Conservation (phyloP, 1,140 invertebrate genomes). For the Neoseiulus cucumeris region DNA sequence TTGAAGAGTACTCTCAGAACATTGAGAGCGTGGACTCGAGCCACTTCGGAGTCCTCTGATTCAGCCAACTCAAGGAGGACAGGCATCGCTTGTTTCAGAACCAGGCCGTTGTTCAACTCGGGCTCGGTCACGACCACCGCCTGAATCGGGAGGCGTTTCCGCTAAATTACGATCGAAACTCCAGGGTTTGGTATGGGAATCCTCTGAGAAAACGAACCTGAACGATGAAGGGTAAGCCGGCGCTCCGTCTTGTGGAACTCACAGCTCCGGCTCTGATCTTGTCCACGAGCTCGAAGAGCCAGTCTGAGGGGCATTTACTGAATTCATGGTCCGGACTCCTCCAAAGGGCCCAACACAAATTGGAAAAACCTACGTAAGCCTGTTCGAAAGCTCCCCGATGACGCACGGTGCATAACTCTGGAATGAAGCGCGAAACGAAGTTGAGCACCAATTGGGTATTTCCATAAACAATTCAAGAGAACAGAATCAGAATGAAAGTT, state of each 20-base stretch:
- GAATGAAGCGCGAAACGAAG: neutral
- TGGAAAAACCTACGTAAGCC: slow-evolving; percentile 66
- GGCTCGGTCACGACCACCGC: slow-evolving; percentile 49
- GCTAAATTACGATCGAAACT: slow-evolving; percentile 15
- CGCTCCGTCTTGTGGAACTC: slow-evolving; percentile 66
- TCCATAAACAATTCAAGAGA: no score
- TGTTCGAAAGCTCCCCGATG: slow-evolving; percentile 90
- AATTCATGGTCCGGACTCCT: slow-evolving; percentile 24
- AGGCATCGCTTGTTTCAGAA: slow-evolving; percentile 40
- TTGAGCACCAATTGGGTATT: neutral
- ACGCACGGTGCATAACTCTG: neutral
- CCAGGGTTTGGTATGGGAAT: neutral
- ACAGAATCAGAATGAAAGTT: no score
- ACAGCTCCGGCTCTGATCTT: slow-evolving; percentile 37
- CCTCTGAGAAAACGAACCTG: slow-evolving; percentile 35
- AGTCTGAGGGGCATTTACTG: slow-evolving; percentile 41
- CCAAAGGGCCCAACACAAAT: slow-evolving; percentile 46
- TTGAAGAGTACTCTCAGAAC: slow-evolving; percentile 48
- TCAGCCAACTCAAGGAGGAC: slow-evolving; percentile 33
- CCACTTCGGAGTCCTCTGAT: slow-evolving; percentile 12
- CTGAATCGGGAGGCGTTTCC: slow-evolving; percentile 30
- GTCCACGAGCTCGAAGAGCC: slow-evolving; percentile 44
- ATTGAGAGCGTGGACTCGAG: slow-evolving; percentile 48
- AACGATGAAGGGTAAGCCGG: slow-evolving; percentile 72
- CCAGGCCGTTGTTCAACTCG: slow-evolving; percentile 27